Conservation (phyloP, 1,140 invertebrate genomes). For the Microplitis demolitor region DNA sequence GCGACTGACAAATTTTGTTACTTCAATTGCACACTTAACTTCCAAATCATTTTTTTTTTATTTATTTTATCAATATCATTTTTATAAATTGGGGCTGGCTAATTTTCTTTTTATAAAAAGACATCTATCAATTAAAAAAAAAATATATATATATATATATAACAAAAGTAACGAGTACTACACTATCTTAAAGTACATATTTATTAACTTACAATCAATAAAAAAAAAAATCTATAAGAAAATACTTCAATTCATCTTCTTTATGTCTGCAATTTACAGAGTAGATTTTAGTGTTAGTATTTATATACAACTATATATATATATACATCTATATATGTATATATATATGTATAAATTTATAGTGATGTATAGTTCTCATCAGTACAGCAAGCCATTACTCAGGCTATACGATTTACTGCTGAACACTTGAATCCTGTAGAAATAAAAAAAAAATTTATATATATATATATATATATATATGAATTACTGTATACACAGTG, state of each 20-base stretch:
- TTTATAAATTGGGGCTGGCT: background rate
- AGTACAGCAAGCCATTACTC: background rate
- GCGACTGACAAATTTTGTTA: slow-evolving; percentile 1
- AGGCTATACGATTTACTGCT: background rate
- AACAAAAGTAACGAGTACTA: background rate
- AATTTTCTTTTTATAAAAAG: background rate
- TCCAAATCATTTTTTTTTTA: background rate
- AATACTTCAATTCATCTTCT: slow-evolving; percentile 4
- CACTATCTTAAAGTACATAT: background rate
- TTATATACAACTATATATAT: background rate
- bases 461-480: slow-evolving; percentile 16
- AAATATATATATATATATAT: background rate
- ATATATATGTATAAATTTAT: too few relatives aligned
- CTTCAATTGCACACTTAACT: background rate
- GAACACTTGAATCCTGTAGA: slow-evolving; percentile 28
- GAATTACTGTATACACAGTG: slow-evolving; percentile 13
- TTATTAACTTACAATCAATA: slow-evolving; percentile 18
- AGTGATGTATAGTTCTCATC: background rate
- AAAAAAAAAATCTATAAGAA: background rate
- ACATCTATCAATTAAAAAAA: background rate
- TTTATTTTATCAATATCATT: background rate
- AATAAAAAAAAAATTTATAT: slow-evolving; percentile 4
- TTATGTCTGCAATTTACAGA: background rate
- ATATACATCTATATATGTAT: too few relatives aligned
- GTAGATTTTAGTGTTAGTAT: slow-evolving; percentile 4